Percentiles rank a stretch among this genome's conserved stretches.
These are phyloP conservation scores for Lophius americanus DNA, from an alignment of 2,797 vertebrate species.

Conservation along the genomic window DNA sequence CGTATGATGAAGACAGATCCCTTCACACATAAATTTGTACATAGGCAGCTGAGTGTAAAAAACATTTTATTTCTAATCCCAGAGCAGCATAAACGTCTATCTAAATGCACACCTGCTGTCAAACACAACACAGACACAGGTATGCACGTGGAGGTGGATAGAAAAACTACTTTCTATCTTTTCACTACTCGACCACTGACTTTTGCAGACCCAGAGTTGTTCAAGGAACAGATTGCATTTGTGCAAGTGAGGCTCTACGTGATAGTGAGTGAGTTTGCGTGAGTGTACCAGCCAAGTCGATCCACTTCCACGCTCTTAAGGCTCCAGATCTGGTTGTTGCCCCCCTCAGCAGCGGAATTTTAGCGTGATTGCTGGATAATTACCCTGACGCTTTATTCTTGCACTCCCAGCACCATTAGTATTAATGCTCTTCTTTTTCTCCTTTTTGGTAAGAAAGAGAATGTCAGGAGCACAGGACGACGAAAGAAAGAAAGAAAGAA, in stretches of 20 bases:
- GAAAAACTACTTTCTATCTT: slow-evolving; percentile 55
- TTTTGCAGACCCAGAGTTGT: slow-evolving; percentile 40
- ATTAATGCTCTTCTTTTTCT: slow-evolving; percentile 67
- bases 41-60: not conserved
- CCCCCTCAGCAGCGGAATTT: slow-evolving; percentile 73
- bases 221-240: slow-evolving; percentile 64
- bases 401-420: slow-evolving; percentile 70
- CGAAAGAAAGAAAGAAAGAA: slow-evolving; percentile 12
- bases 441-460: slow-evolving; percentile 31
- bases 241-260: slow-evolving; percentile 44
- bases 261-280: slow-evolving; percentile 45
- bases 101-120: slow-evolving; percentile 50
- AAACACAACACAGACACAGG: slow-evolving; percentile 24
- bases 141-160: slow-evolving; percentile 1
- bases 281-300: slow-evolving; percentile 59
- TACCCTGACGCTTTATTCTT: slow-evolving; percentile 70
- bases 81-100: slow-evolving; percentile 9
- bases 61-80: not conserved
- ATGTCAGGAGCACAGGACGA: slow-evolving; percentile 15
- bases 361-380: slow-evolving; percentile 80
- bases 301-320: slow-evolving; percentile 72
- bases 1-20: not conserved
- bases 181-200: slow-evolving; percentile 49
- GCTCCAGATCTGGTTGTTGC: slow-evolving; percentile 74
- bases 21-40: not conserved